Conservation (phyloP, 2,113 vertebrate species). For the Gymnarchus niloticus region DNA sequence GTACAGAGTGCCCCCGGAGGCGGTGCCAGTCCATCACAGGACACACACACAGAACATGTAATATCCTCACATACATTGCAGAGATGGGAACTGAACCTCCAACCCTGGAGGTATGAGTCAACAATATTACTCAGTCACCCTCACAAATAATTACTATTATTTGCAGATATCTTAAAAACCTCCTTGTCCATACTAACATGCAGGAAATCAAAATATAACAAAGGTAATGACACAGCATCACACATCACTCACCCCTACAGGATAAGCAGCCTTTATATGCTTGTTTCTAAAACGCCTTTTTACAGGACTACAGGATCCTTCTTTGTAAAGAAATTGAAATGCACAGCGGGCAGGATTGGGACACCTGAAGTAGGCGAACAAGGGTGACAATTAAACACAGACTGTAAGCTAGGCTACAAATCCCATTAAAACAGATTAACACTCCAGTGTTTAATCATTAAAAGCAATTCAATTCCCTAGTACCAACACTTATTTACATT, state of each 20-base stretch:
- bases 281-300: neutral
- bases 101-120: neutral
- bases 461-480: neutral
- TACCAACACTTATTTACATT: neutral
- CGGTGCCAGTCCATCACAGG: neutral
- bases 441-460: neutral
- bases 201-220: neutral
- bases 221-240: neutral
- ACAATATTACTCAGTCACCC: neutral
- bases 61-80: neutral
- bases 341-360: neutral
- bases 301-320: neutral
- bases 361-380: slow-evolving; percentile 1
- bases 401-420: neutral
- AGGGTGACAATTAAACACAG: slow-evolving; percentile 2
- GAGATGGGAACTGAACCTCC: neutral
- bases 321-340: neutral
- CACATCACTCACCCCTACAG: neutral
- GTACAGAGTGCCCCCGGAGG: neutral
- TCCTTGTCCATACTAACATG: neutral
- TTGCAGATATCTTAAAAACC: neutral
- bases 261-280: neutral
- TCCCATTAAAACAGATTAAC: slow-evolving; percentile 16
- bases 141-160: neutral
- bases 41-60: neutral